Percentiles rank a stretch among this genome's conserved stretches.
Evolutionary conservation across 2,888 invertebrate species (phyloP).

Genomic region (Nomada ruficornis): DNA sequence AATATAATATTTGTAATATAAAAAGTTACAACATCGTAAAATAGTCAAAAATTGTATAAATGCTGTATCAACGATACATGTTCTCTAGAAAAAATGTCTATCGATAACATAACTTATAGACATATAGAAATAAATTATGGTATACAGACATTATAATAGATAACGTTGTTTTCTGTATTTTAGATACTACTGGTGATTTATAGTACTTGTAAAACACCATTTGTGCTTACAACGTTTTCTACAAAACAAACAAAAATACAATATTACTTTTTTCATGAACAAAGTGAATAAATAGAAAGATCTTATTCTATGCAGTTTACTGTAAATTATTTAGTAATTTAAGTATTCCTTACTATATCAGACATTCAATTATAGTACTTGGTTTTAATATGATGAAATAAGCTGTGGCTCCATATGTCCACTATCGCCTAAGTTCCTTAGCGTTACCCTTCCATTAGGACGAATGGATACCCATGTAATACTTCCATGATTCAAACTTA

Average conservation of each 20-base stretch:
- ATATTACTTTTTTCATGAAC: neutral
- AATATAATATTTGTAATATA: conserved; percentile 28
- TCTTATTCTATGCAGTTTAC: conserved; percentile 8
- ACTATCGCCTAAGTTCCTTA: conserved; percentile 93
- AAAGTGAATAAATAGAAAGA: conserved; percentile 14
- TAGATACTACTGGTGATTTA: conserved; percentile 5
- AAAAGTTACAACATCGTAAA: conserved; percentile 32
- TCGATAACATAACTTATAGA: conserved; percentile 17
- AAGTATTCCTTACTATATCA: conserved; percentile 26
- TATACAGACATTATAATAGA: conserved; percentile 20
- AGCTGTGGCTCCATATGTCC: conserved; percentile 94
- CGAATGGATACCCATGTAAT: conserved; percentile 96
- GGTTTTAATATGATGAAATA: conserved; percentile 81
- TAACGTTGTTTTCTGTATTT: neutral
- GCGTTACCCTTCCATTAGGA: conserved; percentile 93
- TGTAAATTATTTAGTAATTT: conserved; percentile 15
- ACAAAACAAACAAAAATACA: neutral
- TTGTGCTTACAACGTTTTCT: neutral
- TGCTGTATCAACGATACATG: conserved; percentile 16
- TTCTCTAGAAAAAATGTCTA: conserved; percentile 15
- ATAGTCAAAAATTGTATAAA: conserved; percentile 15
- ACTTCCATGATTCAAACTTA: conserved; percentile 96
- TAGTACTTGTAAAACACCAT: neutral
- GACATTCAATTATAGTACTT: conserved; percentile 14
- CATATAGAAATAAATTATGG: neutral